Base-by-base conservation (phyloP, 2,113 vertebrate genomes). In the Cavia porcellus region DNA sequence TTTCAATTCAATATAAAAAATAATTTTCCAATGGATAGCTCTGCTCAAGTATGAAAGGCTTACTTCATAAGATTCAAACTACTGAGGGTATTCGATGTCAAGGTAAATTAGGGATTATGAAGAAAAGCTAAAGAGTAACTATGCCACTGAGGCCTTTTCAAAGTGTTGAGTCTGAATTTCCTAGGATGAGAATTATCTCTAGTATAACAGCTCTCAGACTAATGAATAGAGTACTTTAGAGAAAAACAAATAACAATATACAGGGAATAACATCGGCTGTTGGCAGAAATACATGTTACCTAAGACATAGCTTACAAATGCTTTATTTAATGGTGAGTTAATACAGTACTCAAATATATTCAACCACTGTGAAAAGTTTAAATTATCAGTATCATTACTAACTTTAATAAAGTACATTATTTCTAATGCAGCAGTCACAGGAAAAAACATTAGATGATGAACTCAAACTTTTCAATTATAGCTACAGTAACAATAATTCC, bases 81-180 rank as follows among this genome's bases (percentile, higher is more conserved):
- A 79, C 2, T 66, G 38, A 88, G 92, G 47, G 87, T 6, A 62
- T 81, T 25, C 32, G 68, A 74, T 0, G 25, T 6, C 50, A 86
- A 75, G 59, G 28, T 80, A 12, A 89, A 86, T 83, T 57, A 86
- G 22, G 42, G 7, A 77, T 62, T 42, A 45, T 79, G 6, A 80
- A 91, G 62, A 92, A 95, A 88, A 79, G n/a, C 32, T 95, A 86
- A 72, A 52, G 45, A 89, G 70, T 91, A 75, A 92, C 50, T 64
- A n/a, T 42, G 47, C 59, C 85, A 84, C 0, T 64, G 42, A 93
- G 24, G 22, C 1, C 6, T 50, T 92, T 95, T 86, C 42, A 57
- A 89, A 62, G 8, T 57, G 19, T 57, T 82, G 22, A 68, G 55
- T 87, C 25, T 84, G 0, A 68, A 68, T 80, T 82, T 77, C 89